Evolutionary conservation across 1,140 invertebrate genomes (phyloP).

Genomic region (Cydia pomonella): DNA sequence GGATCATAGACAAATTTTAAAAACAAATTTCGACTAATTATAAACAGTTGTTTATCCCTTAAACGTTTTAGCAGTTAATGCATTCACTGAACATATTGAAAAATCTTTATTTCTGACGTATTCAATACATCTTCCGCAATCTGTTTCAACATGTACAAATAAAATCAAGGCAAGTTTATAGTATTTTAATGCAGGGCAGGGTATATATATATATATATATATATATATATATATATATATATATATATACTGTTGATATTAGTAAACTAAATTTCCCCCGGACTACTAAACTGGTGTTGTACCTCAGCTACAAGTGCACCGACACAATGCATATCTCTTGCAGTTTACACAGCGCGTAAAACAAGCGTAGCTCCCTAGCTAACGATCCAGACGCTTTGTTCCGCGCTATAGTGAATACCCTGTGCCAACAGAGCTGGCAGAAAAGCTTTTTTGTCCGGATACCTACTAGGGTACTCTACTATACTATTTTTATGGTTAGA

Average conservation of each 20-base stretch:
- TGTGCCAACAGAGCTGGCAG: conserved; percentile 14
- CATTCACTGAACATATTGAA: too few relatives aligned
- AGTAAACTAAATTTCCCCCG: conserved; percentile 26
- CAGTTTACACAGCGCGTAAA: conserved; percentile 16
- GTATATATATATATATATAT: too few relatives aligned
- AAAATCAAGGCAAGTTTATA: too few relatives aligned
- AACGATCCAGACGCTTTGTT: conserved; percentile 31
- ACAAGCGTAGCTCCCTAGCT: conserved; percentile 12
- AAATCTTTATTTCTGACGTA: too few relatives aligned
- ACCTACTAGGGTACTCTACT: conserved; percentile 10
- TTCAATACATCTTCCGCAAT: too few relatives aligned
- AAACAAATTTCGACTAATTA: too few relatives aligned
- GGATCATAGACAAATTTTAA: neutral
- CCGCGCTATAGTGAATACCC: neutral
- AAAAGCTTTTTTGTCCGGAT: conserved; percentile 21
- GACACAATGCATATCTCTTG: conserved; percentile 27
- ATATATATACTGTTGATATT: too few relatives aligned
- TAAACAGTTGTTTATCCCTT: too few relatives aligned
- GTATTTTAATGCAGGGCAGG: too few relatives aligned
- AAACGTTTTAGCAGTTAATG: too few relatives aligned
- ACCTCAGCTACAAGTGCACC: conserved; percentile 17
- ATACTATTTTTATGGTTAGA: conserved; percentile 19
- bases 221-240: too few relatives aligned
- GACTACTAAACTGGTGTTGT: neutral
- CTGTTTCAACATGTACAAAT: too few relatives aligned